Conservation (phyloP, 1,140 invertebrate genomes). For the Orchestia grillus region DNA sequence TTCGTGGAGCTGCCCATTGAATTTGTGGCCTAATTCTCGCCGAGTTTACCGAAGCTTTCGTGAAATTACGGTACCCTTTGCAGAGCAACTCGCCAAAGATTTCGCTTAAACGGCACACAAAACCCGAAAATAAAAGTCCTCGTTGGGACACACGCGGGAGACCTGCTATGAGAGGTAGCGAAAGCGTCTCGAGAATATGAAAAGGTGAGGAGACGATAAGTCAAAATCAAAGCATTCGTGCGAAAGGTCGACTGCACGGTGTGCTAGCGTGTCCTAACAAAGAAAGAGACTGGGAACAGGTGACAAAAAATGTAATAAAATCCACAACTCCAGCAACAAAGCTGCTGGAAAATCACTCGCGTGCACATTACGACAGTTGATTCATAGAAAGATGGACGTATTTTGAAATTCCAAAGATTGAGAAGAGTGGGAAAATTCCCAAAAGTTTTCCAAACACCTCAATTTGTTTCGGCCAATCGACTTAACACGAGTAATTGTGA, state of each 20-base stretch:
- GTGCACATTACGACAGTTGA: neutral
- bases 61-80: neutral
- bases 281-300: neutral
- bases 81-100: neutral
- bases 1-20: too few relatives aligned
- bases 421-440: neutral
- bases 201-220: neutral
- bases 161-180: neutral
- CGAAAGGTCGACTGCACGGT: neutral
- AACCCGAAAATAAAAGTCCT: too few relatives aligned
- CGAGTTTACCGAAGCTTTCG: too few relatives aligned
- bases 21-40: too few relatives aligned
- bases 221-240: neutral
- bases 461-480: neutral
- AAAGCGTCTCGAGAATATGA: neutral
- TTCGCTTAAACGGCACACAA: neutral
- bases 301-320: neutral
- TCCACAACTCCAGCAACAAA: neutral
- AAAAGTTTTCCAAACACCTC: neutral
- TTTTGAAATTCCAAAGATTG: neutral
- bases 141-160: too few relatives aligned
- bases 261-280: neutral
- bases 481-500: neutral
- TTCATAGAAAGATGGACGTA: neutral
- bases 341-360: too few relatives aligned